Conservation (phyloP, 2,797 vertebrate species). For the Ceryle rudis region DNA sequence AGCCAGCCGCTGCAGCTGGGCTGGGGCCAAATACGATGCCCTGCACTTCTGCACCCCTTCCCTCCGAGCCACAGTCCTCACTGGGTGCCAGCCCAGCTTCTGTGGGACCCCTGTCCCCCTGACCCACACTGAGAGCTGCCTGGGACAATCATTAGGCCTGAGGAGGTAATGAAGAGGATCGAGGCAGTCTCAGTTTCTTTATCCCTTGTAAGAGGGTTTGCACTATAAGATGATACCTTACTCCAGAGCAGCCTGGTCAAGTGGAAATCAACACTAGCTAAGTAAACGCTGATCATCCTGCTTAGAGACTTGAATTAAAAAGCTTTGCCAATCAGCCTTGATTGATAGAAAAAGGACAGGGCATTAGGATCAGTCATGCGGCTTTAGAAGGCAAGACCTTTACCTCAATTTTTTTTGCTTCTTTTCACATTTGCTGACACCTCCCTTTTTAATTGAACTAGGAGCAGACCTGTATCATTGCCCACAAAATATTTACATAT, state of each 20-base stretch:
- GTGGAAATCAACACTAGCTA: conserved; percentile 51
- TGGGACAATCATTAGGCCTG: accelerated
- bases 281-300: conserved; percentile 60
- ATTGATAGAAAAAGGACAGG: conserved; percentile 50
- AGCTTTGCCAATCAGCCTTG: conserved; percentile 61
- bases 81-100: background rate
- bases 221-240: conserved; percentile 4
- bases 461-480: background rate
- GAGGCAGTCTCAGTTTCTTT: conserved; percentile 39
- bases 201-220: conserved; percentile 65
- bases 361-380: background rate
- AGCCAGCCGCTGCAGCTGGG: background rate
- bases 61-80: accelerated
- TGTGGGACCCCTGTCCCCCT: background rate
- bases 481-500: background rate
- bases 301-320: conserved; percentile 73
- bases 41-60: background rate
- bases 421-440: background rate
- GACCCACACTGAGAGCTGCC: background rate
- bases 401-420: background rate
- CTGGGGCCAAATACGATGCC: background rate
- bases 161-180: background rate
- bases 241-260: conserved; percentile 38
- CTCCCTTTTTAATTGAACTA: background rate
- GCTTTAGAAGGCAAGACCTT: conserved; percentile 7